Percentiles rank a stretch among this genome's conserved stretches.
Evolutionary conservation across 2,113 vertebrate genomes (phyloP).

Genomic region (Passer montanus): DNA sequence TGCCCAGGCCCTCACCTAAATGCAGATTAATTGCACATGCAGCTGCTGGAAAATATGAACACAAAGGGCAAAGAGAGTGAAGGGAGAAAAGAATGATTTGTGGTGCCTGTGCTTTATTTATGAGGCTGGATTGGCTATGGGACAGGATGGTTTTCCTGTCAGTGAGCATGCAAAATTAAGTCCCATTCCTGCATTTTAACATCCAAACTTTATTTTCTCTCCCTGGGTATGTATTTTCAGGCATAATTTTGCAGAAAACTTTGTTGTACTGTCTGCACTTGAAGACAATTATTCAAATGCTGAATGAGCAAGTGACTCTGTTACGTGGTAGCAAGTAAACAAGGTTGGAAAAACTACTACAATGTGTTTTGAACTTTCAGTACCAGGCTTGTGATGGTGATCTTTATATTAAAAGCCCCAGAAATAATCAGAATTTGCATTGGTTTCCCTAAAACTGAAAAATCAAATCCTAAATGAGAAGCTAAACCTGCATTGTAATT

Average conservation of each 20-base stretch:
- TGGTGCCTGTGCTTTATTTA: background rate
- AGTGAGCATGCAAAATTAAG: background rate
- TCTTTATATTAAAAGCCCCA: background rate
- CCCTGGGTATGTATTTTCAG: background rate
- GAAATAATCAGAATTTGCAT: background rate
- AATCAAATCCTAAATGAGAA: background rate
- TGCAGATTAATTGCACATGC: constrained; percentile 15
- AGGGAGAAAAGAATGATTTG: background rate
- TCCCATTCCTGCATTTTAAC: background rate
- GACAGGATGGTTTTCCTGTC: background rate
- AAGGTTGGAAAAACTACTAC: background rate
- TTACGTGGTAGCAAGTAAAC: background rate
- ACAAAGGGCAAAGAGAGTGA: background rate
- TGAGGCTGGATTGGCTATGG: background rate
- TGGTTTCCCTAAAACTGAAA: background rate
- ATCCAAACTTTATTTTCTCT: background rate
- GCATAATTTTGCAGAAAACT: background rate
- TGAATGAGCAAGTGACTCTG: background rate
- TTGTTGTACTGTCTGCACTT: background rate
- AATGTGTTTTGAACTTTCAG: background rate
- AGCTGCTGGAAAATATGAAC: background rate
- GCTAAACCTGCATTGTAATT: background rate
- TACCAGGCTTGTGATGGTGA: background rate
- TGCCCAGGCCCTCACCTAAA: background rate
- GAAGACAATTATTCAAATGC: background rate